Evolutionary conservation across 2,888 invertebrate genomes (phyloP).

Genomic region (Synanthedon vespiformis): DNA sequence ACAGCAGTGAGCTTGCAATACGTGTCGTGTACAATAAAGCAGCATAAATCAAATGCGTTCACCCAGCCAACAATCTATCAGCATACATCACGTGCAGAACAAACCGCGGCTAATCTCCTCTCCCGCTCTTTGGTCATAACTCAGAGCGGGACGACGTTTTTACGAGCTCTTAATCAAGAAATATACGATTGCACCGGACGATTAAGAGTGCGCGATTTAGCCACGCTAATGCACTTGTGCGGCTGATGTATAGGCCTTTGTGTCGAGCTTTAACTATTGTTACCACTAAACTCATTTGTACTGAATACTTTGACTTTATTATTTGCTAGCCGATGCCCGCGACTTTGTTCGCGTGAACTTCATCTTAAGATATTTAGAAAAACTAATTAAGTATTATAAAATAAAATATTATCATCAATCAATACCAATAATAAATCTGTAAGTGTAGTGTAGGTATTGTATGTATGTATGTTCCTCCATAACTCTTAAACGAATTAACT

Average conservation of each 20-base stretch:
- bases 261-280: background rate
- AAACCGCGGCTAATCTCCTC: slow-evolving; percentile 38
- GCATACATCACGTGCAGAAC: slow-evolving; percentile 15
- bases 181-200: slow-evolving; percentile 38
- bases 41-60: background rate
- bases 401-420: too few species aligned
- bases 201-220: slow-evolving; percentile 51
- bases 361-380: too few species aligned
- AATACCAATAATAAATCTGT: too few species aligned
- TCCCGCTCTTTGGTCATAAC: slow-evolving; percentile 38
- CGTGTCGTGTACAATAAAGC: background rate
- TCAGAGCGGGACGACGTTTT: slow-evolving; percentile 59
- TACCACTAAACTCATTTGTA: too few species aligned
- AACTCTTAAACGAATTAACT: too few species aligned
- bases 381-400: too few species aligned
- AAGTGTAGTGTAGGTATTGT: too few species aligned
- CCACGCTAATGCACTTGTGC: slow-evolving; percentile 57
- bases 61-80: slow-evolving; percentile 7
- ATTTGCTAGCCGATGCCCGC: too few species aligned
- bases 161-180: slow-evolving; percentile 57
- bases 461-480: too few species aligned
- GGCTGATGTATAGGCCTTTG: slow-evolving; percentile 33
- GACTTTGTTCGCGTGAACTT: too few species aligned
- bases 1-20: background rate
- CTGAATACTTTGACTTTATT: too few species aligned